phyloP scores from a whole-genome alignment of 2,113 vertebrate species.

The Carassius gibelio region DNA sequence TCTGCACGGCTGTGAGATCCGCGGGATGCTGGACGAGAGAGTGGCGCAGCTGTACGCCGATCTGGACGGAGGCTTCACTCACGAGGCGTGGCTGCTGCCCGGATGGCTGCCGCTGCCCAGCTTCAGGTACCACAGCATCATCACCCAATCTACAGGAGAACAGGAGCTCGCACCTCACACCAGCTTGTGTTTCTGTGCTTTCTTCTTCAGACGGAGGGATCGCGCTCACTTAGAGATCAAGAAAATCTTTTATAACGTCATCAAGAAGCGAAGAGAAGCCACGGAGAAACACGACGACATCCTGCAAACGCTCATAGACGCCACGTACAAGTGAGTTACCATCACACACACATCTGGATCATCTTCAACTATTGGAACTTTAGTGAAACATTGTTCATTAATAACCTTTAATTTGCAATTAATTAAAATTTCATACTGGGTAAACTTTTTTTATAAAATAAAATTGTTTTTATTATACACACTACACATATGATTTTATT shows the following conservation, averaged over 20 bases:
- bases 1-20: conserved; percentile 92
- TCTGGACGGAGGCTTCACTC: conserved; percentile 93
- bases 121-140: conserved; percentile 73
- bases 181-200: not conserved
- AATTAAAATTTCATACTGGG: too few relatives aligned
- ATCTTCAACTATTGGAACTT: not conserved
- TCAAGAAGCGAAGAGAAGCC: conserved; percentile 86
- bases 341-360: not conserved
- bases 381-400: not conserved
- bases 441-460: not conserved
- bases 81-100: conserved; percentile 92
- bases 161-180: too few relatives aligned
- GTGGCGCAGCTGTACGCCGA: conserved; percentile 94
- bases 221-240: conserved; percentile 90
- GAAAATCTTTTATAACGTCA: conserved; percentile 90
- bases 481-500: too few relatives aligned
- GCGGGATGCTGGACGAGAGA: conserved; percentile 82
- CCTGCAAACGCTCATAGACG: conserved; percentile 93
- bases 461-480: not conserved
- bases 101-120: conserved; percentile 95
- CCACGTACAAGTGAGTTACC: conserved; percentile 87
- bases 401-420: not conserved
- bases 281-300: conserved; percentile 85
- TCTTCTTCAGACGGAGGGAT: conserved; percentile 82
- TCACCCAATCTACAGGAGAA: too few relatives aligned